These are phyloP conservation scores for Arnoldichthys spilopterus DNA, from an alignment of 2,797 vertebrate species.

Conservation along the genomic window DNA sequence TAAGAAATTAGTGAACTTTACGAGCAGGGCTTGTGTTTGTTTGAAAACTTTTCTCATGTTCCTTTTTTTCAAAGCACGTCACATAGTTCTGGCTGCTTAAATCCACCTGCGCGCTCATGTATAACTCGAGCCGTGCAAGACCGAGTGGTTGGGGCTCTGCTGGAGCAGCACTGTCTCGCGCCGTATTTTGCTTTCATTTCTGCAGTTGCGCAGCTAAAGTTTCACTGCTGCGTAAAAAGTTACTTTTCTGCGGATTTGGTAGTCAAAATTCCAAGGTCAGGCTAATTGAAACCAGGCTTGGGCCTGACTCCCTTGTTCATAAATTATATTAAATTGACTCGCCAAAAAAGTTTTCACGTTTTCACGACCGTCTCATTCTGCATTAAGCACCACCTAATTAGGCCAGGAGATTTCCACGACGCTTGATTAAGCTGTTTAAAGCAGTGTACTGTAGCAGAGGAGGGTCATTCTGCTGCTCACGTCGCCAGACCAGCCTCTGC, in stretches of 20 bases:
- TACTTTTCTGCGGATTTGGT: slow-evolving; percentile 31
- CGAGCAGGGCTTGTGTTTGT: slow-evolving; percentile 16
- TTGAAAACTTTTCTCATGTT: slow-evolving; percentile 10
- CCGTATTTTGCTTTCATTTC: slow-evolving; percentile 36
- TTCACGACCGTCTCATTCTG: slow-evolving; percentile 45
- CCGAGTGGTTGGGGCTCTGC: background rate
- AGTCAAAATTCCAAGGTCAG: slow-evolving; percentile 46
- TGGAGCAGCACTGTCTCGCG: background rate
- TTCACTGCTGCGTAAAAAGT: slow-evolving; percentile 45
- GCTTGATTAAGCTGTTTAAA: slow-evolving; percentile 54
- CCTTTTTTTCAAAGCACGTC: slow-evolving; percentile 6
- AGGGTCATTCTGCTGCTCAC: slow-evolving; percentile 8
- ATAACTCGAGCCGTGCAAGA: slow-evolving; percentile 15
- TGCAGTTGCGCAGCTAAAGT: slow-evolving; percentile 26
- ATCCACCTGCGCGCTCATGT: slow-evolving; percentile 43
- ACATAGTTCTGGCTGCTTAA: slow-evolving; percentile 25
- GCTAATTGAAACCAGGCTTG: slow-evolving; percentile 52
- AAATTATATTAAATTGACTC: slow-evolving; percentile 53
- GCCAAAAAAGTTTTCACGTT: slow-evolving; percentile 40
- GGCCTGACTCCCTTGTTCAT: slow-evolving; percentile 30
- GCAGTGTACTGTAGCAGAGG: slow-evolving; percentile 19
- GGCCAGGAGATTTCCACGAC: slow-evolving; percentile 26
- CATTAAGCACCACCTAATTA: slow-evolving; percentile 47
- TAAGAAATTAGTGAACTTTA: slow-evolving; percentile 40
- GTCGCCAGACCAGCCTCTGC: slow-evolving; percentile 3